Evolutionary conservation across 2,888 invertebrate species (phyloP).

Genomic region (Eupeodes latifasciatus): DNA sequence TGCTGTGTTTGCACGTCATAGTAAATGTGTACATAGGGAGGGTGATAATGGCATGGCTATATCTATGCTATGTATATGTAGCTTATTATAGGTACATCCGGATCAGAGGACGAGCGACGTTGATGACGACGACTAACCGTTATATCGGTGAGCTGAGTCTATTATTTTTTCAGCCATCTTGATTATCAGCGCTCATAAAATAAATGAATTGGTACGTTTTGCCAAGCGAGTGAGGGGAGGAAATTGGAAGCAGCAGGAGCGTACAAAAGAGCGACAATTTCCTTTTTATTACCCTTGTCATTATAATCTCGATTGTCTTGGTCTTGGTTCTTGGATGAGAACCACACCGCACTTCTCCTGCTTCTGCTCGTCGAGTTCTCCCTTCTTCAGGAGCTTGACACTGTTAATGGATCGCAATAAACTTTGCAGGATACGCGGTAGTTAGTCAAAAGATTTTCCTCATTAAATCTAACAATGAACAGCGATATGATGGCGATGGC

Average conservation of each 20-base stretch:
- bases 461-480: conserved; percentile 73
- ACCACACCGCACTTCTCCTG: neutral
- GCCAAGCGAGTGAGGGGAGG: conserved; percentile 27
- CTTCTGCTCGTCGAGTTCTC: conserved; percentile 6
- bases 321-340: conserved; percentile 8
- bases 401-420: conserved; percentile 73
- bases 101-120: neutral
- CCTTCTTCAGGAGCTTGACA: conserved; percentile 25
- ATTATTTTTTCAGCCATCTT: conserved; percentile 76
- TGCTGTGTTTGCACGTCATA: conserved; percentile 19
- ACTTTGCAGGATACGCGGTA: conserved; percentile 74
- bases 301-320: conserved; percentile 74
- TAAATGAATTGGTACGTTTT: conserved; percentile 70
- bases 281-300: conserved; percentile 76
- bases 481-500: neutral
- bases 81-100: neutral
- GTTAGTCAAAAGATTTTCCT: conserved; percentile 76
- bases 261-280: conserved; percentile 72
- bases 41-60: conserved; percentile 39
- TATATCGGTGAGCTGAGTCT: conserved; percentile 34
- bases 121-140: neutral
- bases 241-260: conserved; percentile 22
- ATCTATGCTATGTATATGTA: neutral
- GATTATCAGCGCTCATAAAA: conserved; percentile 76
- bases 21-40: conserved; percentile 50